A percentile compares a stretch with the other conserved stretches of the same genome.
phyloP scores from a whole-genome alignment of 2,113 vertebrate species.

The Anolis carolinensis region DNA sequence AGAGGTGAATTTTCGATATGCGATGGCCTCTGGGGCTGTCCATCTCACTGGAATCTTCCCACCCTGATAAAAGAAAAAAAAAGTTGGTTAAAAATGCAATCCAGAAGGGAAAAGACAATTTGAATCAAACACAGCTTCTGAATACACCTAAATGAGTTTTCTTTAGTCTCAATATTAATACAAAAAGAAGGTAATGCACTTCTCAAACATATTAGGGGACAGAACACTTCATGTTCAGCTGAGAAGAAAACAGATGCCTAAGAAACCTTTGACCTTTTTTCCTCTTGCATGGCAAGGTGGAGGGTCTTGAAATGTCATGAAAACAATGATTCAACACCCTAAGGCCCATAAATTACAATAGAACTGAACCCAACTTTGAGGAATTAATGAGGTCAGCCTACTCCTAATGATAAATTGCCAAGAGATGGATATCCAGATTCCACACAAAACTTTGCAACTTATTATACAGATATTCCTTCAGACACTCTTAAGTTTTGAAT shows the following conservation, averaged over 20 bases:
- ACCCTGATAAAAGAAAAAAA: constrained; percentile 63
- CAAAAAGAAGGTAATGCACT: background rate
- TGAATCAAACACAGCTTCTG: background rate
- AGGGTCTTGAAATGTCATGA: background rate
- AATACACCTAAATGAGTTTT: background rate
- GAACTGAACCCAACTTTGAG: background rate
- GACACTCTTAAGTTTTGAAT: background rate
- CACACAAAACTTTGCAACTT: background rate
- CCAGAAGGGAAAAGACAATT: background rate
- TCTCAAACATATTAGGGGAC: background rate
- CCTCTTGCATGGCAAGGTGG: background rate
- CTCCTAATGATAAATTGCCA: background rate
- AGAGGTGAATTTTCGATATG: constrained; percentile 84
- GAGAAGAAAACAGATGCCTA: background rate
- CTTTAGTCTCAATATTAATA: background rate
- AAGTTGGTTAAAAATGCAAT: constrained; percentile 20
- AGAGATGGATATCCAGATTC: background rate
- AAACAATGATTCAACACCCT: background rate
- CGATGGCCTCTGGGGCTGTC: constrained; percentile 82
- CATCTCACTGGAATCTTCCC: constrained; percentile 85
- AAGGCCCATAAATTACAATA: background rate
- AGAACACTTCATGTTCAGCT: background rate
- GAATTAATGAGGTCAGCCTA: background rate
- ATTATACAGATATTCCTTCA: too few species aligned
- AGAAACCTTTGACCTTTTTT: background rate